Evolutionary conservation across 1,140 invertebrate species (phyloP).

Genomic region (Bilobella aurantiaca): DNA sequence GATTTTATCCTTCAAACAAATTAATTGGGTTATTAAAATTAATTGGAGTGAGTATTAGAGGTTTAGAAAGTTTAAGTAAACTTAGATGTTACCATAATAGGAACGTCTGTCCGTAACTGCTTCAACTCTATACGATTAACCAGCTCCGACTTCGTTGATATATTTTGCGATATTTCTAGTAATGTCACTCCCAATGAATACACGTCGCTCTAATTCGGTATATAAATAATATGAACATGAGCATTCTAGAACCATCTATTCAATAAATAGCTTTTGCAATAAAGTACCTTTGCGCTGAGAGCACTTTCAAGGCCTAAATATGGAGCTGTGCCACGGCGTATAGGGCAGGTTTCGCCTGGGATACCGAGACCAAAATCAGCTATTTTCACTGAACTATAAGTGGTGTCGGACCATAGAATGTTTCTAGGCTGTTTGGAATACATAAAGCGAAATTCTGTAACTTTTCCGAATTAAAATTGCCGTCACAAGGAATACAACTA

Average conservation of each 20-base stretch:
- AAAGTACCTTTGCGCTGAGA: slow-evolving; percentile 24
- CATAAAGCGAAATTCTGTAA: not conserved
- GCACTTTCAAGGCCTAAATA: slow-evolving; percentile 23
- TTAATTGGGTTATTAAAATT: not conserved
- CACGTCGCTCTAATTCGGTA: slow-evolving; percentile 33
- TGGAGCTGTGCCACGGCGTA: slow-evolving; percentile 18
- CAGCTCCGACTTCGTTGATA: slow-evolving; percentile 21
- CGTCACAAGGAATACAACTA: not conserved
- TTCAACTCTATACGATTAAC: slow-evolving; percentile 7
- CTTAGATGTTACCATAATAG: slow-evolving; percentile 8
- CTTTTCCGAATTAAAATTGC: not conserved
- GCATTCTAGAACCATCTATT: not conserved
- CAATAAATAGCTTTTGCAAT: not conserved
- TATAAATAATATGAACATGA: not conserved
- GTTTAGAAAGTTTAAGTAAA: not conserved
- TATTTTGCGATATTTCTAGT: slow-evolving; percentile 23
- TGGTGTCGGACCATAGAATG: slow-evolving; percentile 21
- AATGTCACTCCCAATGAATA: slow-evolving; percentile 26
- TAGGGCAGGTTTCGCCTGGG: not conserved
- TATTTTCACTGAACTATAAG: slow-evolving; percentile 17
- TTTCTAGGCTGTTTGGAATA: slow-evolving; percentile 30
- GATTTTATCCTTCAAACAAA: slow-evolving; percentile 15
- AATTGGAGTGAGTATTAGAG: no score
- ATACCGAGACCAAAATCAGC: slow-evolving; percentile 28
- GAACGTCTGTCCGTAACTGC: slow-evolving; percentile 6